Evolutionary conservation across 2,888 invertebrate genomes (phyloP), one percentile per base, ranked within the genome.

Genomic region (Eurytoma californica): DNA sequence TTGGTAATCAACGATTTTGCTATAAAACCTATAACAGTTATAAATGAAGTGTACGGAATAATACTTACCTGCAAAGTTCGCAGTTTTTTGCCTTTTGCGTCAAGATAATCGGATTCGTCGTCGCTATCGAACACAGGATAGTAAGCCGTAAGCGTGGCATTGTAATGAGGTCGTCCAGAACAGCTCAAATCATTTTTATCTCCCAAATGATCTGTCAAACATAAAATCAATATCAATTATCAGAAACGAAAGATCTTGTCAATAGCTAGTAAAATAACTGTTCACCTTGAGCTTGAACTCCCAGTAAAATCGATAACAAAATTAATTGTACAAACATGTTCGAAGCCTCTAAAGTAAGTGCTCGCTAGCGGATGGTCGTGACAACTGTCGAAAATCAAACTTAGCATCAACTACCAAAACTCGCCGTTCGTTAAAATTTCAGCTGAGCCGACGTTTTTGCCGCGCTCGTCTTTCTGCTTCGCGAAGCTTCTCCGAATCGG

Each of bases 111-210:
- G 20, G 85, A 85, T 77, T 91, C 90, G 60, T 89, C 83, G 53
- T 90, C 90, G n/a, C 91, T 90, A 12, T 83, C 85, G 81, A 89
- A 91, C 83, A 91, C 91, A 0, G 92, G 91, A 86, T 90, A 92
- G 85, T 92, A 92, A 0, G 92, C 92, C 2, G 92, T 89, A 66
- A 92, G 82, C 1, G 91, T 90, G 0, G 91, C 91, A 82, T 92
- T 92, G 76, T 88, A 83, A 79, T 88, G 88, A 7, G 85, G 86
- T 82, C 87, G 89, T 58, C 92, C 92, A 13, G 82, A 82, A 82
- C 92, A 92, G 30, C 87, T 85, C 55, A 91, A 84, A 60, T 75
- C 58, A 0, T 24, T 39, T 47, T 18, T 18, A n/a, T n/a, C 65
- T 13, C 20, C 16, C 16, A 16, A 28, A 28, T 65, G 2, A 3